A percentile compares a stretch with the other conserved stretches of the same genome.
phyloP scores from a whole-genome alignment of 2,797 vertebrate genomes.

The Lutjanus campechanus region DNA sequence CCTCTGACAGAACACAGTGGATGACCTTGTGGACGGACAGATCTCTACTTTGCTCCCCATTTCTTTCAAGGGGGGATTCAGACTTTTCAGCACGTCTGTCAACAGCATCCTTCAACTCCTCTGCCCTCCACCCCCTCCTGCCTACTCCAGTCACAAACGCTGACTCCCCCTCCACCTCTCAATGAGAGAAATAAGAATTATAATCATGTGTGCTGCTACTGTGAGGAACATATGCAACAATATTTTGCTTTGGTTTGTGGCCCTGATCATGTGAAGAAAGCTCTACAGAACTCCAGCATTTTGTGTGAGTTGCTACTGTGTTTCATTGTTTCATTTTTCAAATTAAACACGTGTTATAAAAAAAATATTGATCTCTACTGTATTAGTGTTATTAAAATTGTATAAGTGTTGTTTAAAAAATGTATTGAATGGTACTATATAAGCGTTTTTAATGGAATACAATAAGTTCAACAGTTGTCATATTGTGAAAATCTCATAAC shows the following conservation, averaged over 20 bases:
- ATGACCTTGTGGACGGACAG: constrained; percentile 39
- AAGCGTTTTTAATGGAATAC: no score
- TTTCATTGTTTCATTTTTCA: no score
- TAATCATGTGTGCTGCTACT: background rate
- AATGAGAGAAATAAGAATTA: background rate
- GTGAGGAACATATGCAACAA: background rate
- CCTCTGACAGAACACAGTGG: constrained; percentile 26
- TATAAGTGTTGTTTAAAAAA: no score
- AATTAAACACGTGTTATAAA: no score
- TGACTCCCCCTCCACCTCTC: background rate
- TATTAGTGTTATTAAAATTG: no score
- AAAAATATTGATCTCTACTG: no score
- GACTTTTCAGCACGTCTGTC: constrained; percentile 52
- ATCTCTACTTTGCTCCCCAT: constrained; percentile 22
- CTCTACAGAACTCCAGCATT: no score
- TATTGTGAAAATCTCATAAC: no score
- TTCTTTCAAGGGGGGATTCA: constrained; percentile 54
- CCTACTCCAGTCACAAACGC: background rate
- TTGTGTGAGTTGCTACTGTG: no score
- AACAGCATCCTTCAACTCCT: constrained; percentile 30
- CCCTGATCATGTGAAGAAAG: no score
- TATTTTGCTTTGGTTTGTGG: background rate
- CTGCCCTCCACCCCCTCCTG: background rate
- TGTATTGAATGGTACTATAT: no score
- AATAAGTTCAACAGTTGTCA: background rate